These are phyloP conservation scores for Gortyna flavago DNA, from an alignment of 2,888 invertebrate genomes.

Conservation along the genomic window DNA sequence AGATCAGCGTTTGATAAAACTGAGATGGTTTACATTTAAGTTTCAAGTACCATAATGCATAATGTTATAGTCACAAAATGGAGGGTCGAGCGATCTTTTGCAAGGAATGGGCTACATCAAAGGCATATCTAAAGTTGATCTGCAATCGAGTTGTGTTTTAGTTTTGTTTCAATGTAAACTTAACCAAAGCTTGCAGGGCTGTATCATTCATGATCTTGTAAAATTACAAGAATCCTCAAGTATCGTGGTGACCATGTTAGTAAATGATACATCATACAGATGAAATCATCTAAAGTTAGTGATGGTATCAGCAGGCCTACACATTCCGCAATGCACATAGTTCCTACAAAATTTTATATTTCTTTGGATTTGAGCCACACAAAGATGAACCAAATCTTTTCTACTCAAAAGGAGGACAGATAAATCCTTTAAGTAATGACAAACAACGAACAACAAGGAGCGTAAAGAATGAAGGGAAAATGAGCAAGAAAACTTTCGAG, in stretches of 20 bases:
- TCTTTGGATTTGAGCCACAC: background rate
- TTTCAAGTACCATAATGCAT: constrained; percentile 15
- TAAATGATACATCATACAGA: constrained; percentile 19
- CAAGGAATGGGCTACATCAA: constrained; percentile 10
- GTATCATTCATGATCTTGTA: constrained; percentile 9
- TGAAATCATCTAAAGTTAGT: background rate
- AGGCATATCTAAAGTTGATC: constrained; percentile 16
- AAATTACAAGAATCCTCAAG: constrained; percentile 5
- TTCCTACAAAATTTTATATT: background rate
- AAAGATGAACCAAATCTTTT: background rate
- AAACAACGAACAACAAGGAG: background rate
- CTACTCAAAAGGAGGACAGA: background rate
- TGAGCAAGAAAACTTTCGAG: background rate
- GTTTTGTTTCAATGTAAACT: constrained; percentile 7
- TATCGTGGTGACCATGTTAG: constrained; percentile 10
- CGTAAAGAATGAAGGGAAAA: background rate
- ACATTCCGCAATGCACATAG: background rate
- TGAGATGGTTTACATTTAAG: constrained; percentile 11
- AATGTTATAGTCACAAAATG: constrained; percentile 3
- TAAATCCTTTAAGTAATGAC: background rate
- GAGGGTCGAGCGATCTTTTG: constrained; percentile 3
- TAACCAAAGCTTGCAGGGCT: background rate
- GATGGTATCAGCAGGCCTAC: constrained; percentile 19
- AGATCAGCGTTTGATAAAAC: constrained; percentile 19
- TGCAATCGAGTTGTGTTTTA: constrained; percentile 8